phyloP scores from a whole-genome alignment of 1,140 invertebrate genomes.

The Drosophila mauritiana region DNA sequence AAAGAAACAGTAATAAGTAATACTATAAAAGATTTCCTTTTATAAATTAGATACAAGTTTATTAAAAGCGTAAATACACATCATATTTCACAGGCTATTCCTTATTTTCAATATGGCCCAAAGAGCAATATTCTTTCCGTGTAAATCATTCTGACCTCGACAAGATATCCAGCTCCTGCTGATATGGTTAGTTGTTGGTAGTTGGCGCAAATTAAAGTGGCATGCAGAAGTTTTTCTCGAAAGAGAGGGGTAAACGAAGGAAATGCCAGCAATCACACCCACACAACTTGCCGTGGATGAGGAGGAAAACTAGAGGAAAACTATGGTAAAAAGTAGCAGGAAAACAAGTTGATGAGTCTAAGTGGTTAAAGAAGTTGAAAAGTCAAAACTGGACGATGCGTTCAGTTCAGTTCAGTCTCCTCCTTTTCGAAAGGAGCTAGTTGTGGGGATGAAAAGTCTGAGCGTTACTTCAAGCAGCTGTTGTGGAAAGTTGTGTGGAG shows the following conservation, averaged over 20 bases:
- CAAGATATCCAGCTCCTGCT: constrained; percentile 5
- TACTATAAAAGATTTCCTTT: neutral
- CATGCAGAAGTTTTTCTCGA: constrained; percentile 48
- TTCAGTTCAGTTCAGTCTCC: constrained; percentile 28
- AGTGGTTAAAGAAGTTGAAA: constrained; percentile 66
- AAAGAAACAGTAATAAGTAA: neutral
- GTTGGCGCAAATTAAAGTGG: constrained; percentile 61
- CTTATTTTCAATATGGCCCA: neutral
- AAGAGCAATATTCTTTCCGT: neutral
- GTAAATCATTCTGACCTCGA: neutral
- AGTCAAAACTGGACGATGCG: constrained; percentile 59
- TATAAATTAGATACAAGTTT: too few relatives aligned
- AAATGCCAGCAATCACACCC: constrained; percentile 49
- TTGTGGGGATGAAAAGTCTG: constrained; percentile 1
- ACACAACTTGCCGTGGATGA: constrained; percentile 17
- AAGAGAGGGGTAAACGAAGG: constrained; percentile 22
- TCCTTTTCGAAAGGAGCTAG: constrained; percentile 1
- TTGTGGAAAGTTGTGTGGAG: constrained; percentile 48
- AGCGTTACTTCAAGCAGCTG: constrained; percentile 53
- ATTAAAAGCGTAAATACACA: neutral
- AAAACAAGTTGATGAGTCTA: constrained; percentile 65
- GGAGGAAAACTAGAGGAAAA: constrained; percentile 13
- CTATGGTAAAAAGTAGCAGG: constrained; percentile 47
- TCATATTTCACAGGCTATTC: neutral
- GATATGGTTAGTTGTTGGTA: constrained; percentile 33